Evolutionary conservation across 2,888 invertebrate genomes (phyloP).

Genomic region (Cryptocheilus praepositus): DNA sequence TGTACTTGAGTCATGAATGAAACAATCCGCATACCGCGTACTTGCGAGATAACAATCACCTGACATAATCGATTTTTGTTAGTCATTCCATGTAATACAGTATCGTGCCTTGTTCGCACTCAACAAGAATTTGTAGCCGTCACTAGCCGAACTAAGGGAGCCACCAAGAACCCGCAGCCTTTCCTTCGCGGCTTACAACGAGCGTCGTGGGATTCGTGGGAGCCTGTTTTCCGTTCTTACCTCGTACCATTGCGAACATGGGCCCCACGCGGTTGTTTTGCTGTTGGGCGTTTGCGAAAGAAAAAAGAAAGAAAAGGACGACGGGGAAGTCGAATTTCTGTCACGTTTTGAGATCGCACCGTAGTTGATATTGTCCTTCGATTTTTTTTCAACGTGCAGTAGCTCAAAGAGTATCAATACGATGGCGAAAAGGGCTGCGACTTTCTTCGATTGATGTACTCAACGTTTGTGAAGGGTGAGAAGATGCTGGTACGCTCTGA

Average conservation of each 20-base stretch:
- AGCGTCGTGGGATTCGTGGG: constrained; percentile 64
- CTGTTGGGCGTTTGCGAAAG: constrained; percentile 47
- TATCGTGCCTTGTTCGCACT: constrained; percentile 30
- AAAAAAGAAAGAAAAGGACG: neutral
- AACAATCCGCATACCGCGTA: too few species aligned
- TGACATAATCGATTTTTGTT: too few species aligned
- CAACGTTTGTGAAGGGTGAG: too few species aligned
- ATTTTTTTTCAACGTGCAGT: neutral
- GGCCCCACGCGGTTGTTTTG: constrained; percentile 53
- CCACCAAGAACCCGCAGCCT: constrained; percentile 55
- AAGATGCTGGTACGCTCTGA: too few species aligned
- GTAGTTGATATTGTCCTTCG: constrained; percentile 32
- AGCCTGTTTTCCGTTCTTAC: constrained; percentile 62
- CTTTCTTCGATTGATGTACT: too few species aligned
- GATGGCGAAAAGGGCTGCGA: too few species aligned
- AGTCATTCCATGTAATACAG: too few species aligned
- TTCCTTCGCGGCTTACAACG: constrained; percentile 59
- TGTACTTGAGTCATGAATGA: too few species aligned
- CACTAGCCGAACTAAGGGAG: constrained; percentile 31
- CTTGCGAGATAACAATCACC: too few species aligned
- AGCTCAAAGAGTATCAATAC: too few species aligned
- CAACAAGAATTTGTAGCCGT: constrained; percentile 27
- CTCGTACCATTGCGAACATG: constrained; percentile 54
- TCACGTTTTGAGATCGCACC: constrained; percentile 47
- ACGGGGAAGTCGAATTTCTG: constrained; percentile 53